These are phyloP conservation scores for Diogma glabrata DNA, from an alignment of 2,888 invertebrate genomes.

Conservation along the genomic window DNA sequence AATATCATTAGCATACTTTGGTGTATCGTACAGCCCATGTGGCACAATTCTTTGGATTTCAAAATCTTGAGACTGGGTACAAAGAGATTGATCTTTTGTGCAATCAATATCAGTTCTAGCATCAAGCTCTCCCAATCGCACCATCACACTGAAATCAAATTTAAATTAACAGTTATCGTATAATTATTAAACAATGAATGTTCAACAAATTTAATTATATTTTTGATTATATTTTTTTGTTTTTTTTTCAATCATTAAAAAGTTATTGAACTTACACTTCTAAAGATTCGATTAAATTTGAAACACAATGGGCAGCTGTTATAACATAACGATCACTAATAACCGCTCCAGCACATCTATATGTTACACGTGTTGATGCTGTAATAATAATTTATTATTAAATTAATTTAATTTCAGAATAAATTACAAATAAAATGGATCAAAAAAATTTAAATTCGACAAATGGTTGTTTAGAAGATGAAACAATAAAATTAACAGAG, in stretches of 20 bases:
- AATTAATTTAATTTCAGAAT: too few relatives aligned
- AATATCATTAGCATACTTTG: slow-evolving; percentile 44
- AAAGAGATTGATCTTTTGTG: slow-evolving; percentile 25
- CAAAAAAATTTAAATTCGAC: too few relatives aligned
- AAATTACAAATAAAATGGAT: too few relatives aligned
- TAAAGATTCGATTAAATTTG: slow-evolving; percentile 38
- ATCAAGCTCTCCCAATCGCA: slow-evolving; percentile 53
- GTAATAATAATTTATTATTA: too few relatives aligned
- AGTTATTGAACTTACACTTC: slow-evolving; percentile 36
- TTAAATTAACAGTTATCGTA: not conserved
- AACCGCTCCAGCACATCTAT: slow-evolving; percentile 40
- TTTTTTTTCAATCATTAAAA: too few relatives aligned
- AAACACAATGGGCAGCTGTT: slow-evolving; percentile 49
- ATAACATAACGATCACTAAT: slow-evolving; percentile 43
- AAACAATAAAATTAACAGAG: too few relatives aligned
- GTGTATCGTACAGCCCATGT: slow-evolving; percentile 42
- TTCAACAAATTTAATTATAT: too few relatives aligned
- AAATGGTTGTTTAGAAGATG: too few relatives aligned
- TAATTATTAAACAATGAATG: too few relatives aligned
- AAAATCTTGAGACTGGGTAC: slow-evolving; percentile 42
- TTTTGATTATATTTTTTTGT: too few relatives aligned
- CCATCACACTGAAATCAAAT: slow-evolving; percentile 37
- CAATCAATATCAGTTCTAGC: slow-evolving; percentile 38
- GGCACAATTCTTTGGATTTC: slow-evolving; percentile 37
- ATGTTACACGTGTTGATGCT: slow-evolving; percentile 27